These are phyloP conservation scores for Tetrao urogallus DNA, from an alignment of 2,113 vertebrate species.

Conservation along the genomic window DNA sequence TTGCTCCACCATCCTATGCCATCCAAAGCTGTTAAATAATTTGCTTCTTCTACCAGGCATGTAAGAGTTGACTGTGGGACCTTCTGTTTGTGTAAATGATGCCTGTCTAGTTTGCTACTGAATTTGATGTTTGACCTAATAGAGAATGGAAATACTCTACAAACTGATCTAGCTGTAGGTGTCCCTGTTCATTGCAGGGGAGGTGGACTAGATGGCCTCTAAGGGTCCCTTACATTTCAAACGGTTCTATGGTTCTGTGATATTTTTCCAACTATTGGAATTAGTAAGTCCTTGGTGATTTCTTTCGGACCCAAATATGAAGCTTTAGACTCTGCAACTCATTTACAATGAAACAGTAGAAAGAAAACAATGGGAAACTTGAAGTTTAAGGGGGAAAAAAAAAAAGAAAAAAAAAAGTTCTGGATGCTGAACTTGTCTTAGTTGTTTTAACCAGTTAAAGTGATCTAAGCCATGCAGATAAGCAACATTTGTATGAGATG, in stretches of 20 bases:
- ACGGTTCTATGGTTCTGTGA: too few species aligned
- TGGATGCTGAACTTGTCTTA: neutral
- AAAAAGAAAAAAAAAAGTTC: neutral
- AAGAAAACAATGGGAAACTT: neutral
- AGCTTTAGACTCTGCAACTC: neutral
- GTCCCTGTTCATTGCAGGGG: too few species aligned
- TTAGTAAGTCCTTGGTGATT: neutral
- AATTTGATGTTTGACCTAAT: neutral
- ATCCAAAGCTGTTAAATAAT: slow-evolving; percentile 24
- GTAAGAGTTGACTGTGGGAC: neutral
- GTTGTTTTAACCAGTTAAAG: neutral
- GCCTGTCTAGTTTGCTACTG: neutral
- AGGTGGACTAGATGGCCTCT: too few species aligned
- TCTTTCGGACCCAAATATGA: neutral
- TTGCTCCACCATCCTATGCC: slow-evolving; percentile 14
- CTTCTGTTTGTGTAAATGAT: neutral
- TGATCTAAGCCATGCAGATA: neutral
- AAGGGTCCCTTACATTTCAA: too few species aligned
- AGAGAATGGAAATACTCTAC: neutral
- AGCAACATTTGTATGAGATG: neutral
- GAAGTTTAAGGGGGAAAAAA: neutral
- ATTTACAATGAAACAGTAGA: neutral
- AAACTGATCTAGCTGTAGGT: too few species aligned
- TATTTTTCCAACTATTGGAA: slow-evolving; percentile 23
- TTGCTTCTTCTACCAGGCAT: neutral